Evolutionary conservation across 2,113 vertebrate species (phyloP), one percentile per base, ranked within the genome.

Genomic region (Rhabdornis inornatus): DNA sequence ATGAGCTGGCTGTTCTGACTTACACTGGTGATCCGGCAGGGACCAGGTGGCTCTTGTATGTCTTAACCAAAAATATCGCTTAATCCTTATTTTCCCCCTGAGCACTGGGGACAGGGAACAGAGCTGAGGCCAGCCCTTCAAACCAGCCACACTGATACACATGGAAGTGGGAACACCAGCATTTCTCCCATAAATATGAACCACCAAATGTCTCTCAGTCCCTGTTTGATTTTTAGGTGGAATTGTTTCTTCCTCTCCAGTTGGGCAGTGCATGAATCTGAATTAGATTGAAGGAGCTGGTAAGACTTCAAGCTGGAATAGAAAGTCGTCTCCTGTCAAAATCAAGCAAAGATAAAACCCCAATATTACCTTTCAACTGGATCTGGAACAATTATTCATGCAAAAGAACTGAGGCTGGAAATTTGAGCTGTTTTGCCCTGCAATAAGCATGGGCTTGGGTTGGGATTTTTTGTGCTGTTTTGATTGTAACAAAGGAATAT

Each of bases 11-110:
- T 87, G 50, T 40, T 95, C 93, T 72, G 74, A 55, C 39, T 95
- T 69, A 12, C 0, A 4, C 78, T 80, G 84, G 82, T 57, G 39
- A 91, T 50, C 87, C 83, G 70, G 70, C 78, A 85, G 57, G 74
- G 89, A 85, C 87, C 91, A 95, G 91, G 89, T 96, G 93, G 89
- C 65, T 76, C 55, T 87, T 65, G 47, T 69, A 74, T 13, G 66
- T 37, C 81, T 91, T 95, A 92, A 95, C 89, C 87, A 91, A 94
- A 92, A 94, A 94, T 91, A 95, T 85, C 70, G 57, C 55, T 92
- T 94, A 94, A 95, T 95, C 87, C 66, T 89, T 76, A 63, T 92
- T 87, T 87, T 85, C 63, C 75, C 89, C 84, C 39, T 47, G 89
- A 90, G 93, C 57, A 20, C 40, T 18, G 16, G 19, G 60, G 61